phyloP scores from a whole-genome alignment of 2,888 invertebrate species.

The Erebia ligea region DNA sequence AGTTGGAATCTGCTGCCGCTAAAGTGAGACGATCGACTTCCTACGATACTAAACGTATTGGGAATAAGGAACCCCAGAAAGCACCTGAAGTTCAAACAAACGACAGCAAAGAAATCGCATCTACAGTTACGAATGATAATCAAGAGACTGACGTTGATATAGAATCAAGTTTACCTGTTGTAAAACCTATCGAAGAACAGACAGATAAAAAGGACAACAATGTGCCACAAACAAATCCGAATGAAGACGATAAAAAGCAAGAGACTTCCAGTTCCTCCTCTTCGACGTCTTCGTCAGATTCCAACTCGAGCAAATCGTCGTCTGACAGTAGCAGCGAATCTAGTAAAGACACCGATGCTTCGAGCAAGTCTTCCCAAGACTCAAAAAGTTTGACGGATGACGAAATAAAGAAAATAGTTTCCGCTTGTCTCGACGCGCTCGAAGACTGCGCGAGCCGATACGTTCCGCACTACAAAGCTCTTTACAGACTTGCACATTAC shows the following conservation, averaged over 20 bases:
- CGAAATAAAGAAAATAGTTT: slow-evolving; percentile 84
- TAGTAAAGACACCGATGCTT: slow-evolving; percentile 78
- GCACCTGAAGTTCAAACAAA: slow-evolving; percentile 36
- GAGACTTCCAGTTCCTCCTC: slow-evolving; percentile 70
- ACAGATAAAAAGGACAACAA: slow-evolving; percentile 43
- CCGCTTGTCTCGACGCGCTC: slow-evolving; percentile 89
- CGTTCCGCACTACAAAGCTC: slow-evolving; percentile 96
- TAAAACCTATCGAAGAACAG: slow-evolving; percentile 35
- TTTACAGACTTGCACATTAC: slow-evolving; percentile 93
- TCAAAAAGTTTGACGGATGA: slow-evolving; percentile 72
- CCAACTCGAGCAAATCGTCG: slow-evolving; percentile 83
- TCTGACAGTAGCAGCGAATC: slow-evolving; percentile 80
- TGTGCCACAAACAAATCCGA: slow-evolving; percentile 44
- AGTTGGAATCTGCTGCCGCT: slow-evolving; percentile 72
- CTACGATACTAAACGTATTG: slow-evolving; percentile 68
- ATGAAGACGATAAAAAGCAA: slow-evolving; percentile 55
- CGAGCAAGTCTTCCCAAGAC: slow-evolving; percentile 68
- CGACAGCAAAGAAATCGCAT: slow-evolving; percentile 45
- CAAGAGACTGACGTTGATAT: slow-evolving; percentile 17
- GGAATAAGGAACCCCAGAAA: slow-evolving; percentile 42
- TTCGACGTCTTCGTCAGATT: slow-evolving; percentile 75
- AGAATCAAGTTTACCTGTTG: slow-evolving; percentile 11
- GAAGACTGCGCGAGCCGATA: slow-evolving; percentile 93
- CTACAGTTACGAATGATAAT: slow-evolving; percentile 22
- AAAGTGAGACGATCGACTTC: slow-evolving; percentile 75